Base-by-base conservation (phyloP, 2,797 vertebrate species). In the Rhinichthys osculus region DNA sequence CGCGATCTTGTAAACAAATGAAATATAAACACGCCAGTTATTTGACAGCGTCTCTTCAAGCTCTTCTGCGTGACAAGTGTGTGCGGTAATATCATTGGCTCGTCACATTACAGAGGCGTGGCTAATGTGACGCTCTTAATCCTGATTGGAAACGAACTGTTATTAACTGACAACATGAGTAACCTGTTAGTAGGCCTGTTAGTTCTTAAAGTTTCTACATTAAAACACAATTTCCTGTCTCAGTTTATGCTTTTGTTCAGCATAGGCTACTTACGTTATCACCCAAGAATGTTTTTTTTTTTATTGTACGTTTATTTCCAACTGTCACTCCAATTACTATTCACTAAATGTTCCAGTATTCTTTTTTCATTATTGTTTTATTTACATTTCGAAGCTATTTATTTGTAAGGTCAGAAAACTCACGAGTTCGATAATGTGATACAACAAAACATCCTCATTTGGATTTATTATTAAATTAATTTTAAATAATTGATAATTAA, bases 41-140 rank as follows among this genome's bases (percentile, higher is more conserved):
- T 71, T 73, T 52, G 38, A 70, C 27, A 47, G 14, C 30, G 23
- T 69, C 47, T 17, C 7, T 77, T 23, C 62, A 19, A 7, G 21
- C 40, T 72, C 16, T 50, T 19, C 62, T 42, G 59, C 40, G 21
- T 72, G 50, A 42, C 69, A 66, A 72, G 69, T 52, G 74, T 73
- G 30, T 3, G 78, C 54, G 35, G 33, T 73, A 27, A 59, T 35
- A 7, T 73, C 40, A 85, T 66, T 81, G 78, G 78, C 44, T 52
- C 40, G 44, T 42, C 33, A n/a, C 84, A 66, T 4, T 11, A 5
- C 6, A 33, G 33, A 50, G 78, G 78, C 78, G 84, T 74, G 77
- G 57, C 33, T 54, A 67, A 50, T 3, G 33, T 85, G 57, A 81
- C 69, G 57, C 33, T 42, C 23, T 78, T 62, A 17, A 72, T 30